Base-by-base conservation (phyloP, 2,888 invertebrate genomes). In the Dendrolimus pini region DNA sequence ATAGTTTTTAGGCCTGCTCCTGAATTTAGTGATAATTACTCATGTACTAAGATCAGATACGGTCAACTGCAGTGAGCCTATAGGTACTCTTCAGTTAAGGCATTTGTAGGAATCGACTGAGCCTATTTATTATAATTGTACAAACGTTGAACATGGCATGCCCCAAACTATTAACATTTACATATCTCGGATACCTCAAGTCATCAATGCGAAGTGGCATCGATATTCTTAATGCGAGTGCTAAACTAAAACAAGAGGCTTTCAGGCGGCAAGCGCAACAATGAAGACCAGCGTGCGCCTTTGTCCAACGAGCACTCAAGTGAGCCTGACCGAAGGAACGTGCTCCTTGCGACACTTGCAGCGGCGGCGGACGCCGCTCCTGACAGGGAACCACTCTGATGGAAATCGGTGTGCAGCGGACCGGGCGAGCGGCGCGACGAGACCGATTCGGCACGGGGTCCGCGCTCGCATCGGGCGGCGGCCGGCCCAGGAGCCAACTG, bases 391-490 rank as follows among this genome's bases (percentile, higher is more conserved):
- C 76, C 77, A 78, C 47, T 47, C 12, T 10, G 9, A 47, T 6
- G 47, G 47, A 74, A 67, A 65, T 67, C 68, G 67, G 68, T 58
- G 66, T 63, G 71, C 64, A 65, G 71, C 67, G 73, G 63, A 58
- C 63, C 73, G 71, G 65, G 68, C 66, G 70, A 65, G 68, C 67
- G 72, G 67, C 70, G 70, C 72, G 72, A 69, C 71, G 71, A 69
- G 70, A 74, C 72, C 74, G 74, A 66, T 61, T 72, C 67, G 71
- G 78, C 77, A 77, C 77, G 75, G 63, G 66, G 71, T 77, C 67
- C 75, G 76, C 75, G 77, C 75, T 73, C 74, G 77, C 75, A 71
- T 71, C 73, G 74, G 75, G 72, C 75, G 77, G 75, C 70, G 63
- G 47, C 64, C 64, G 64, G 71, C 69, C 63, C 70, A 69, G 73